Base-by-base conservation (phyloP, 1,140 invertebrate species). In the Augochlora pura region DNA sequence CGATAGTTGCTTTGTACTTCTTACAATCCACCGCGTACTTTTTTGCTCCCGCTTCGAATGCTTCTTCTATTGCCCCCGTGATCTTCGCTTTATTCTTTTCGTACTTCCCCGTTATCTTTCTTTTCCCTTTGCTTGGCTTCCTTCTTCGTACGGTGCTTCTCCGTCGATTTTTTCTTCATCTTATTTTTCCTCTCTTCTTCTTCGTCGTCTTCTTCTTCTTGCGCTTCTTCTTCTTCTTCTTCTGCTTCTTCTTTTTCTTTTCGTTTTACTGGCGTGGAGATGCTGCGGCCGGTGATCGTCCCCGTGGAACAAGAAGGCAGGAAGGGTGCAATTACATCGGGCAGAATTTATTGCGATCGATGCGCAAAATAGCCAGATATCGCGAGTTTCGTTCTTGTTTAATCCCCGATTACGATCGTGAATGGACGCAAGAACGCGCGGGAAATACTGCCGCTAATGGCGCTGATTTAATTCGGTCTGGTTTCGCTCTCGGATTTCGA, bases 341-440 rank as follows among this genome's bases (percentile, higher is more conserved):
- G 18, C 66, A 68, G 39, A 80, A 84, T 84, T 84, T 84, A 84
- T 78, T 81, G 82, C 81, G 81, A 84, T 79, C 81, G 54, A 80
- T 80, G 67, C 38, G 46, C 60, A 64, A 57, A 77, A 39, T 63
- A 60, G 75, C 57, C 57, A 52, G 75, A 77, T 77, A 77, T 77
- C 75, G 75, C 75, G 75, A 77, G 75, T 46, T 25, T 63, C 57
- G 67, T 71, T 77, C 75, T 77, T 77, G 75, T 77, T 77, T 71
- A 71, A 77, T 77, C 67, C 75, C 42, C 57, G 75, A 77, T 77
- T 77, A 77, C 75, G 75, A 77, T 77, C 75, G 59, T 18, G 75
- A 71, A 77, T 54, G 75, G 27, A 52, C 67, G 46, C 16, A 71
- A 62, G 65, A 77, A 76, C 73, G 52, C 39, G 63, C 73, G 73